phyloP scores from a whole-genome alignment of 2,113 vertebrate species.

The Platichthys stellatus region DNA sequence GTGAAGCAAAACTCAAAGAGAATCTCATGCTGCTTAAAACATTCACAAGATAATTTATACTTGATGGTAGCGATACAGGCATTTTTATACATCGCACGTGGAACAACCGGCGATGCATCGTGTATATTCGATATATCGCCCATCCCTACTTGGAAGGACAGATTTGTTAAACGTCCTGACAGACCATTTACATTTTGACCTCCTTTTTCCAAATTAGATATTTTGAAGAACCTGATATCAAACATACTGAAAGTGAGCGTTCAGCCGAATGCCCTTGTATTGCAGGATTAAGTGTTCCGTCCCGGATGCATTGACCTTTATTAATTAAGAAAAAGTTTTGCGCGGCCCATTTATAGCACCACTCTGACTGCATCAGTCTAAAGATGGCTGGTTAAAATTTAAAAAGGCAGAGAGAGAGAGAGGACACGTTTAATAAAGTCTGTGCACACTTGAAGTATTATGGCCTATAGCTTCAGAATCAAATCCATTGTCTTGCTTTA shows the following conservation, averaged over 20 bases:
- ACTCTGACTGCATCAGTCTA: slow-evolving; percentile 45
- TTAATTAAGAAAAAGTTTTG: slow-evolving; percentile 67
- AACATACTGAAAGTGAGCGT: slow-evolving; percentile 36
- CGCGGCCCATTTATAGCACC: slow-evolving; percentile 63
- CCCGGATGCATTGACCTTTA: slow-evolving; percentile 70
- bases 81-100: no score
- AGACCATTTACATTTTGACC: slow-evolving; percentile 8
- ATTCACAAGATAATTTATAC: no score
- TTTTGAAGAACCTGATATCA: slow-evolving; percentile 41
- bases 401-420: slow-evolving; percentile 21
- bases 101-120: no score
- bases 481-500: not conserved
- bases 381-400: slow-evolving; percentile 45
- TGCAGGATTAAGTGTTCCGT: slow-evolving; percentile 56
- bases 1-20: no score
- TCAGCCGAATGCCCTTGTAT: slow-evolving; percentile 52
- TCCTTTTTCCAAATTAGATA: slow-evolving; percentile 53
- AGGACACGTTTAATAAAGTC: slow-evolving; percentile 42
- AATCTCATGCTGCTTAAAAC: no score
- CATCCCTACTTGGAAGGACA: not conserved
- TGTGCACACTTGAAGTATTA: not conserved
- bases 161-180: not conserved
- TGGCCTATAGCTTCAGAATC: not conserved
- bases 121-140: no score
- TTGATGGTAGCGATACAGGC: no score